Evolutionary conservation across 2,113 vertebrate species (phyloP).

Genomic region (Dicaeum eximium): DNA sequence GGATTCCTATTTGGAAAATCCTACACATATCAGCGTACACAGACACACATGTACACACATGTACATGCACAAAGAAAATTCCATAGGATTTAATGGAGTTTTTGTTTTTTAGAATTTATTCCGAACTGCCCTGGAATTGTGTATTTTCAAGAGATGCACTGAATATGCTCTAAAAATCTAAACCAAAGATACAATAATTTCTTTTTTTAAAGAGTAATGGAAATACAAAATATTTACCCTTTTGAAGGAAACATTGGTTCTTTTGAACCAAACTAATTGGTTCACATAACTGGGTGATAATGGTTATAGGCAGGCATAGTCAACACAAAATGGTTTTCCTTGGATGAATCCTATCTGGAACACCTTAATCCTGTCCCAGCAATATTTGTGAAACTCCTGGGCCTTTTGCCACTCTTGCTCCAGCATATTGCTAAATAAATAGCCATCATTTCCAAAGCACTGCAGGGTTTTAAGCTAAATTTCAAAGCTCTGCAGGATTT

Average conservation of each 20-base stretch:
- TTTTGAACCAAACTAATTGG: no score
- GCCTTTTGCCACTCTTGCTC: not conserved
- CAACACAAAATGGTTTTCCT: not conserved
- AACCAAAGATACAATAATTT: not conserved
- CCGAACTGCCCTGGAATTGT: not conserved
- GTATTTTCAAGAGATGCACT: not conserved
- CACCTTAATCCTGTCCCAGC: not conserved
- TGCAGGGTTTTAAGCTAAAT: not conserved
- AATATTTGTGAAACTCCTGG: not conserved
- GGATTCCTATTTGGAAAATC: not conserved
- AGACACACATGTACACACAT: not conserved
- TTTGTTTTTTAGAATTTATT: not conserved
- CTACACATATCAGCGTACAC: accelerated
- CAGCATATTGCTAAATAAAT: not conserved
- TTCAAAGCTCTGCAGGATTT: not conserved
- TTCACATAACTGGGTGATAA: not conserved
- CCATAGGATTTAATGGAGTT: not conserved
- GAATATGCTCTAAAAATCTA: not conserved
- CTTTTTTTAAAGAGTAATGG: not conserved
- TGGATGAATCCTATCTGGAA: not conserved
- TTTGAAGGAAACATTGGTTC: not conserved
- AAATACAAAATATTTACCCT: not conserved
- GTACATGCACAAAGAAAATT: not conserved
- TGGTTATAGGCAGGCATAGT: not conserved
- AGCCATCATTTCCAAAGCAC: not conserved